These are phyloP conservation scores for Cybosia mesomella DNA, from an alignment of 2,888 invertebrate genomes.

Conservation along the genomic window DNA sequence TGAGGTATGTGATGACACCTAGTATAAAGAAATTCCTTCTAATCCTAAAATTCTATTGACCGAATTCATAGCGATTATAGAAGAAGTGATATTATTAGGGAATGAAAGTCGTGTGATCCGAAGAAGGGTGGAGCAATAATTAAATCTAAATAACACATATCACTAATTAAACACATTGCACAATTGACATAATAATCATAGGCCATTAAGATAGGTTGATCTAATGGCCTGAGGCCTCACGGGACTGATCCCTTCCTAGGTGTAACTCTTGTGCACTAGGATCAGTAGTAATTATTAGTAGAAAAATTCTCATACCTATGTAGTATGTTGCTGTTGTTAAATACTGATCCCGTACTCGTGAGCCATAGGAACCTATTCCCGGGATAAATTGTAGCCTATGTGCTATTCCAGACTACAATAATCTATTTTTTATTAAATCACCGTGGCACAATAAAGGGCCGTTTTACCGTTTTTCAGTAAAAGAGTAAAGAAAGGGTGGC, in stretches of 20 bases:
- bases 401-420: too few relatives aligned
- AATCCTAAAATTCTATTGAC: conserved; percentile 68
- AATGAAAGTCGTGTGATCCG: neutral
- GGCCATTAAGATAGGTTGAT: neutral
- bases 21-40: conserved; percentile 46
- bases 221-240: neutral
- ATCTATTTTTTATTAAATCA: too few relatives aligned
- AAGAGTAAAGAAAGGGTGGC: too few relatives aligned
- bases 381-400: too few relatives aligned
- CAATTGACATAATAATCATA: neutral
- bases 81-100: conserved; percentile 40
- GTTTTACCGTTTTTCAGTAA: too few relatives aligned
- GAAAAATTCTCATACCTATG: too few relatives aligned
- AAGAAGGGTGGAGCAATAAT: neutral
- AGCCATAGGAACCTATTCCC: too few relatives aligned
- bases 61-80: conserved; percentile 68
- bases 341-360: too few relatives aligned
- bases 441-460: too few relatives aligned
- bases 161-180: neutral
- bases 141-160: neutral
- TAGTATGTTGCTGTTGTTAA: too few relatives aligned
- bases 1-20: conserved; percentile 51
- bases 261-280: neutral
- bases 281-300: too few relatives aligned
- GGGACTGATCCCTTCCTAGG: too few relatives aligned